Evolutionary conservation across 1,140 invertebrate genomes (phyloP).

Genomic region (Pogonomyrmex californicus): DNA sequence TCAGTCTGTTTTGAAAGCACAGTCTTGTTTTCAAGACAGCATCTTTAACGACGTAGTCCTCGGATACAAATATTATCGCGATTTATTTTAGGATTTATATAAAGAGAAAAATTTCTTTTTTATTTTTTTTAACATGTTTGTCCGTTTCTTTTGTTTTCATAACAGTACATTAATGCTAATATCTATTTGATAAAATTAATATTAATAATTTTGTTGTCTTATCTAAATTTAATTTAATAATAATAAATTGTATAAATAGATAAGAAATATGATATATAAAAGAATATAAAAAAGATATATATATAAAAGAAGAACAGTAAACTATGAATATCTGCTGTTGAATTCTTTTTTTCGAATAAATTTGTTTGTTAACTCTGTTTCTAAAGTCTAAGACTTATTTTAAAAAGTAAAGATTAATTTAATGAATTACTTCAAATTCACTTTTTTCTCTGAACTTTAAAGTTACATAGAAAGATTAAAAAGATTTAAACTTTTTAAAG

Average conservation of each 20-base stretch:
- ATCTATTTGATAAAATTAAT: not conserved
- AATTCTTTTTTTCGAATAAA: not conserved
- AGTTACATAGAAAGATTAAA: constrained; percentile 8
- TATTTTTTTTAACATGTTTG: not conserved
- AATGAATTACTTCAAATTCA: constrained; percentile 3
- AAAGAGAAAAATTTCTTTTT: not conserved
- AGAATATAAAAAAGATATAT: too few relatives aligned
- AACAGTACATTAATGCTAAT: not conserved
- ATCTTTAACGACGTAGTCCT: constrained; percentile 31
- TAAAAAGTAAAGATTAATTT: constrained; percentile 12
- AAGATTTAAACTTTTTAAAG: constrained; percentile 14
- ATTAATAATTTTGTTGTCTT: constrained; percentile 12
- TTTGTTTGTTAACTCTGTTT: not conserved
- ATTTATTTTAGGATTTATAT: not conserved
- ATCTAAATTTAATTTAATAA: constrained; percentile 7
- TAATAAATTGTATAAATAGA: not conserved
- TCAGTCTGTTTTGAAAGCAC: constrained; percentile 33
- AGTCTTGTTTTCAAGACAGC: constrained; percentile 22
- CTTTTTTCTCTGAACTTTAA: not conserved
- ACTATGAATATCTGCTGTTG: not conserved
- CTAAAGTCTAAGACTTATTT: not conserved
- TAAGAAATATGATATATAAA: not conserved
- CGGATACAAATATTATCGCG: constrained; percentile 9
- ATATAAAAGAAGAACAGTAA: not conserved
- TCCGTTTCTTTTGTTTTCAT: not conserved